Percentiles rank a stretch among this genome's conserved stretches.
Evolutionary conservation across 2,113 vertebrate genomes (phyloP).

Genomic region (Hipposideros armiger): DNA sequence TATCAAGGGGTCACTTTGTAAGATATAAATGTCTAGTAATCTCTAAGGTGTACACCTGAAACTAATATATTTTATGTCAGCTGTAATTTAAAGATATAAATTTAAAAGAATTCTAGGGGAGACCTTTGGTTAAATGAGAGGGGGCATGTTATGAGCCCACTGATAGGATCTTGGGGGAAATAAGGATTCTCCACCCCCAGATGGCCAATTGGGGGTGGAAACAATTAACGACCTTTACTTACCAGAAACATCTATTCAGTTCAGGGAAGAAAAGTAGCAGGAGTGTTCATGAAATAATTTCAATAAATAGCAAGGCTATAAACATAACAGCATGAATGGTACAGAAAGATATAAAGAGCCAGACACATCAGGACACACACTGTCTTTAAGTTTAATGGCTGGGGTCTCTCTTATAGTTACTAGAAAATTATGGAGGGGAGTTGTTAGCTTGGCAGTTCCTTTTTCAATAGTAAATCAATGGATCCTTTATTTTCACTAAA

Average conservation of each 20-base stretch:
- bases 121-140: constrained; percentile 39
- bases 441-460: constrained; percentile 69
- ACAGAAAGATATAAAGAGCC: constrained; percentile 53
- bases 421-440: constrained; percentile 78
- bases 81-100: not conserved
- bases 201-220: not conserved
- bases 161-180: not conserved
- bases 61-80: not conserved
- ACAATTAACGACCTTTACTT: constrained; percentile 48
- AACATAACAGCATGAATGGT: constrained; percentile 30
- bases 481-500: constrained; percentile 81
- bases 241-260: constrained; percentile 60
- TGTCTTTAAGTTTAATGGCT: constrained; percentile 67
- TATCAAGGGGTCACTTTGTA: not conserved
- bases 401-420: constrained; percentile 35
- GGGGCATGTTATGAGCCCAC: not conserved
- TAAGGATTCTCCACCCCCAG: not conserved
- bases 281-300: constrained; percentile 56
- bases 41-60: not conserved
- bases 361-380: constrained; percentile 48
- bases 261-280: constrained; percentile 26
- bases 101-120: not conserved
- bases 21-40: not conserved
- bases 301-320: constrained; percentile 70
- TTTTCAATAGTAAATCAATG: constrained; percentile 84